A percentile compares a stretch with the other conserved stretches of the same genome.
Conservation (phyloP, 2,113 vertebrate genomes). For the Phylloscopus trochiloides region DNA sequence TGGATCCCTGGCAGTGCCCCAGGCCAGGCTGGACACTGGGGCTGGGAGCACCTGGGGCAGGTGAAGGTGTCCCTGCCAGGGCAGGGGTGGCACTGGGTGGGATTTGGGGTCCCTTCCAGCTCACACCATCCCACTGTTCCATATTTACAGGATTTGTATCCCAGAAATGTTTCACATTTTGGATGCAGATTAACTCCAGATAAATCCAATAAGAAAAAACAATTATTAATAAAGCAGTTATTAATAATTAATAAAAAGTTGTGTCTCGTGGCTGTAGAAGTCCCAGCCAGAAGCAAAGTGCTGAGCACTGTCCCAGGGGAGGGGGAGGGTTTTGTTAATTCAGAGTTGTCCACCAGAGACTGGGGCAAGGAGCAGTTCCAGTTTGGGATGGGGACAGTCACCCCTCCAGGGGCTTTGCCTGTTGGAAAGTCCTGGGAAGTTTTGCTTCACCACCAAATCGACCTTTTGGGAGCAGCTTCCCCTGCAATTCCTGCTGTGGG, state of each 20-base stretch:
- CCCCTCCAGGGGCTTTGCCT: not conserved
- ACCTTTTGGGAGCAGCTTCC: not conserved
- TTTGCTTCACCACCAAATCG: not conserved
- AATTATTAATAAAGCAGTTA: not conserved
- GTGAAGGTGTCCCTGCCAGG: not conserved
- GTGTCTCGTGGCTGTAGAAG: not conserved
- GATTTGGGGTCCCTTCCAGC: accelerated
- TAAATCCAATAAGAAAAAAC: not conserved
- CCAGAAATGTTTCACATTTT: not conserved
- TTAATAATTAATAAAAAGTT: not conserved
- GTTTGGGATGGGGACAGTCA: not conserved
- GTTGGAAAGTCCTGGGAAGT: accelerated
- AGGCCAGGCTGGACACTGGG: not conserved
- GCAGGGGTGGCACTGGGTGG: accelerated
- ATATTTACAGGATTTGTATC: accelerated
- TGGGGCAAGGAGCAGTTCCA: not conserved
- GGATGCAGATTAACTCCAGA: not conserved
- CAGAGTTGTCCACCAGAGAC: not conserved
- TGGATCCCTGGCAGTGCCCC: not conserved
- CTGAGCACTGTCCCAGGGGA: not conserved
- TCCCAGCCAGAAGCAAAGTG: not conserved
- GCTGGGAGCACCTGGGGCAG: not conserved
- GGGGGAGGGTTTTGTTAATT: not conserved
- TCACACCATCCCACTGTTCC: not conserved
- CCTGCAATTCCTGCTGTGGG: not conserved